These are phyloP conservation scores for Campylorhamphus procurvoides DNA, from an alignment of 2,113 vertebrate genomes.

Conservation along the genomic window DNA sequence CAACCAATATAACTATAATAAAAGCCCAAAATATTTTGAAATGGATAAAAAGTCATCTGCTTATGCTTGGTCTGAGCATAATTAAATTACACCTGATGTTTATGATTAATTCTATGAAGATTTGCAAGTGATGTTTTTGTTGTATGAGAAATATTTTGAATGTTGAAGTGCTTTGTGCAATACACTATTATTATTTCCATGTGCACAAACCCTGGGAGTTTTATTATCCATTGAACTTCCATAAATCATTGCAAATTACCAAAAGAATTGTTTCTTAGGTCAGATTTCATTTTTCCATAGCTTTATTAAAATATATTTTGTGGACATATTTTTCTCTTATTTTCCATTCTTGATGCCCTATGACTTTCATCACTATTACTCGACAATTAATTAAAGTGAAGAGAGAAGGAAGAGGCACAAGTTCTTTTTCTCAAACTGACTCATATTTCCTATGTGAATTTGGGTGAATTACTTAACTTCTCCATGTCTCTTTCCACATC, in stretches of 20 bases:
- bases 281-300: not conserved
- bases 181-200: slow-evolving; percentile 44
- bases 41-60: not conserved
- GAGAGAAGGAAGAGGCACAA: not conserved
- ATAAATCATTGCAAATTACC: not conserved
- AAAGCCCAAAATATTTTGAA: not conserved
- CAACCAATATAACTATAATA: not conserved
- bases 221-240: slow-evolving; percentile 14
- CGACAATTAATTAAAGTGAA: not conserved
- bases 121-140: not conserved
- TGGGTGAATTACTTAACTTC: not conserved
- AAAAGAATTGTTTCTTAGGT: slow-evolving; percentile 7
- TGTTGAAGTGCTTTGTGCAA: not conserved
- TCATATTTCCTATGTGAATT: not conserved
- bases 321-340: not conserved
- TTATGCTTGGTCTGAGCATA: not conserved
- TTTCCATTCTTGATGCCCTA: not conserved
- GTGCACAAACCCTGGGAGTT: not conserved
- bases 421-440: not conserved
- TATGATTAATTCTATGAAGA: not conserved
- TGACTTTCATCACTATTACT: not conserved
- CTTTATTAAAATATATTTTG: slow-evolving; percentile 1
- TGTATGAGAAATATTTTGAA: slow-evolving; percentile 29
- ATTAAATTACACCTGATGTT: slow-evolving; percentile 26
- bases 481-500: slow-evolving; percentile 2